phyloP scores from a whole-genome alignment of 2,797 vertebrate genomes.

The Acipenser oxyrinchus region DNA sequence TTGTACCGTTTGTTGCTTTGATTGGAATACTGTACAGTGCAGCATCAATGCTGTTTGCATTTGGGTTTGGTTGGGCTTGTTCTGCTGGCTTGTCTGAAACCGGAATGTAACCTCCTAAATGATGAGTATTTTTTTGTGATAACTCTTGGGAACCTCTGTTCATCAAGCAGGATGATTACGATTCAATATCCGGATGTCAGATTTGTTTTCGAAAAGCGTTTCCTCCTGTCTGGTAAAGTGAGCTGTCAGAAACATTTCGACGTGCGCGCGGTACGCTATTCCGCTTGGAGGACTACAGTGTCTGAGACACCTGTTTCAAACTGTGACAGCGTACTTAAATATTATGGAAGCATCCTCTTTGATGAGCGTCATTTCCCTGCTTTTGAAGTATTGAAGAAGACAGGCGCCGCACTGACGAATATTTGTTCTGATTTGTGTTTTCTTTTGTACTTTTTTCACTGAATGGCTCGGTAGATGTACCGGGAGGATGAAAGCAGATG shows the following conservation, averaged over 20 bases:
- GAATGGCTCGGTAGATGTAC: neutral
- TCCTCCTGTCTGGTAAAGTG: neutral
- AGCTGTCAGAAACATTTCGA: neutral
- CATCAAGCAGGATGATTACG: too few species aligned
- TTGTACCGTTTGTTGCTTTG: too few species aligned
- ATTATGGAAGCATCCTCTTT: neutral
- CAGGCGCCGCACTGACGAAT: conserved; percentile 1
- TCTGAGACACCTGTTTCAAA: neutral
- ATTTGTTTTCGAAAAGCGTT: neutral
- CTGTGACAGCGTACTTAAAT: conserved; percentile 1
- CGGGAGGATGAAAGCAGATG: neutral
- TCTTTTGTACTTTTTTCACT: neutral
- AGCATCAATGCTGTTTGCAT: too few species aligned
- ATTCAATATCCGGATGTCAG: neutral
- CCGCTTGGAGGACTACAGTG: neutral
- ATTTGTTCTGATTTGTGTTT: conserved; percentile 6
- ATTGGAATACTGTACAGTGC: too few species aligned
- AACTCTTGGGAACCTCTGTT: too few species aligned
- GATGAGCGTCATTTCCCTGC: neutral
- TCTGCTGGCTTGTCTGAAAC: too few species aligned
- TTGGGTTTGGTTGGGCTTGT: too few species aligned
- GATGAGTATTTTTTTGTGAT: too few species aligned
- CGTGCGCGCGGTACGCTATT: neutral
- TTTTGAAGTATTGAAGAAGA: conserved; percentile 4
- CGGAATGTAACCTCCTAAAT: too few species aligned